Base-by-base conservation (phyloP, 2,888 invertebrate genomes). In the Oligia latruncula region DNA sequence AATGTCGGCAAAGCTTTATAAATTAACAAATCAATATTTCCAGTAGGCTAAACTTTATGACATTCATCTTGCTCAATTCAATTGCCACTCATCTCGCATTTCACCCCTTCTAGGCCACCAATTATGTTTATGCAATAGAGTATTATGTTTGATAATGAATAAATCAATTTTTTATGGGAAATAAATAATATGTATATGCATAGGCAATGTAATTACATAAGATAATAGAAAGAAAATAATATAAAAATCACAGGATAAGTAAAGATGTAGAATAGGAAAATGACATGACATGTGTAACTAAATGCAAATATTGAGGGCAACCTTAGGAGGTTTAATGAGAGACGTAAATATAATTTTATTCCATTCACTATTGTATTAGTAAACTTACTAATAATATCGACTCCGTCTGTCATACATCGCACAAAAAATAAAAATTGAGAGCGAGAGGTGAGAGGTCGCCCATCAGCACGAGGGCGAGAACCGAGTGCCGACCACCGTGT, bases 301-400 rank as follows among this genome's bases (percentile, higher is more conserved):
- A 81, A 83, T 81, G 75, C 70, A 84, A 79, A 74, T 76, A 66
- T 76, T 80, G 77, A 82, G 76, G 85, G 85, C 72, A 89, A 90
- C 88, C 88, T 82, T 83, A 72, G 72, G 83, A 85, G 87, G 87
- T 84, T 87, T 84, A 89, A 89, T 89, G 89, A 89, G 89, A 89
- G 90, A 90, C 80, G 90, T 89, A 89, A 84, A 87, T 81, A 89
- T 86, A 90, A 85, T 87, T 82, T 86, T 77, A 86, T 85, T 90
- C 87, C 90, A 89, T 85, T 88, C 88, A 90, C 90, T 93, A 92
- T 91, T 91, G 92, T 92, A 92, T 90, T 92, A 91, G 90, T 91
- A 89, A 93, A 95, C 95, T 96, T 96, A 96, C 95, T 94, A 95
- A 95, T 92, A 89, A 85, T 87, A 90, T 87, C 77, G 91, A 91